A percentile compares a stretch with the other conserved stretches of the same genome.
phyloP scores from a whole-genome alignment of 2,113 vertebrate genomes.

The Ornithorhynchus anatinus region DNA sequence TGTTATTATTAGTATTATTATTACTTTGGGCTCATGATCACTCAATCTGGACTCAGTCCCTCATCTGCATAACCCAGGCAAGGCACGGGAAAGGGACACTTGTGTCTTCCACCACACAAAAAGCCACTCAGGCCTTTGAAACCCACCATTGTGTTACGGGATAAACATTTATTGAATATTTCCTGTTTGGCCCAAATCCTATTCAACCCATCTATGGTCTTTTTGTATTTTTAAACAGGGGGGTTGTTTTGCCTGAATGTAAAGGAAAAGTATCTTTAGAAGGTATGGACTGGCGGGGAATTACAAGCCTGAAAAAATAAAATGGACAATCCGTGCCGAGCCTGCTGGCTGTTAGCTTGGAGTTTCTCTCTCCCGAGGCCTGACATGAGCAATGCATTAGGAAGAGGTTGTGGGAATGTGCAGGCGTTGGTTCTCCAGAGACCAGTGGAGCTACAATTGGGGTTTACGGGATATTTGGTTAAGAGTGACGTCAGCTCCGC shows the following conservation, averaged over 20 bases:
- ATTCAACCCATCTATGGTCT: not conserved
- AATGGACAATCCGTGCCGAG: too few relatives aligned
- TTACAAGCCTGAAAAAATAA: not conserved
- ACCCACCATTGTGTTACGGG: conserved; percentile 37
- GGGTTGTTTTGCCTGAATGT: conserved; percentile 34
- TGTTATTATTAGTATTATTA: too few relatives aligned
- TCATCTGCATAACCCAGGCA: not conserved
- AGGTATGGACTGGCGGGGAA: not conserved
- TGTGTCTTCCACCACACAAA: not conserved
- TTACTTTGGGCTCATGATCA: too few relatives aligned
- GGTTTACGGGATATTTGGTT: conserved; percentile 44
- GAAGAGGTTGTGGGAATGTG: conserved; percentile 68
- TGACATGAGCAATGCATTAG: conserved; percentile 62
- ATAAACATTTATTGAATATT: conserved; percentile 52
- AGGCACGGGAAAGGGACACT: not conserved
- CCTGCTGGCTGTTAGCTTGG: conserved; percentile 59
- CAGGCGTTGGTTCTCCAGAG: conserved; percentile 56
- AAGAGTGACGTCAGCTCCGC: conserved; percentile 32
- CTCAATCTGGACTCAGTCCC: not conserved
- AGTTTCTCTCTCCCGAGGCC: conserved; percentile 58
- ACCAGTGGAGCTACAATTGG: conserved; percentile 38
- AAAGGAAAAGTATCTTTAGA: conserved; percentile 31
- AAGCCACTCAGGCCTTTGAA: conserved; percentile 1
- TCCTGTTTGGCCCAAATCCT: conserved; percentile 52
- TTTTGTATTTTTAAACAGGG: conserved; percentile 22